Base-by-base conservation (phyloP, 2,797 vertebrate species). In the Gambusia yucatana region DNA sequence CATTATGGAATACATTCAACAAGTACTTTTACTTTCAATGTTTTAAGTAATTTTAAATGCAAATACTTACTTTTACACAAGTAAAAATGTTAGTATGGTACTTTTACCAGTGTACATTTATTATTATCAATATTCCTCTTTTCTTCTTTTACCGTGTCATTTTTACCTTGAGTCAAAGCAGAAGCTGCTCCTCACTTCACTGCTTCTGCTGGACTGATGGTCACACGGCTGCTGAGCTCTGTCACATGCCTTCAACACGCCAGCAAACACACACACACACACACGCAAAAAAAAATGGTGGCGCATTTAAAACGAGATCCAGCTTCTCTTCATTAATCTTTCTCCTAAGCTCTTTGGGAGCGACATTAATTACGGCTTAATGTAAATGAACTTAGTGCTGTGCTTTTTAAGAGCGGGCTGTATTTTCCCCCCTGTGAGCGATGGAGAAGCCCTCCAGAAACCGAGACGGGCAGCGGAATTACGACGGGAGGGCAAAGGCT, bases 151-250 rank as follows among this genome's bases (percentile, higher is more conserved):
- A 59, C 55, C 4, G 55, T 59, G 59, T 61, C 8, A 8, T 61
- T 33, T 28, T 84, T 96, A 98, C 98, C 97, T 98, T 89, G 98
- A 96, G 91, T 99, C 97, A 91, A 99, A 99, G 95, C 98, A 99
- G 94, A 99, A 99, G 84, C 96, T 96, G 47, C 97, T 88, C 83
- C 97, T 96, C 67, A 94, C 95, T 36, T 97, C 96, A 25, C 90
- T 95, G 84, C 93, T 92, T 77, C 95, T 92, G 39, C 93, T 89
- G 93, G 82, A 90, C 92, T 90, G 94, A 81, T 94, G 96, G 65
- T 96, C 95, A 63, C 96, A 96, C 83, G 94, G 93, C 65, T 91
- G 91, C 86, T 95, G 91, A 80, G 91, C 94, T 63, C 95, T 96
- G 69, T 96, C 96, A 41, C 89, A 87, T 50, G 82, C 91, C 95